Evolutionary conservation across 2,888 invertebrate species (phyloP).

Genomic region (Chrysodeixis includens): DNA sequence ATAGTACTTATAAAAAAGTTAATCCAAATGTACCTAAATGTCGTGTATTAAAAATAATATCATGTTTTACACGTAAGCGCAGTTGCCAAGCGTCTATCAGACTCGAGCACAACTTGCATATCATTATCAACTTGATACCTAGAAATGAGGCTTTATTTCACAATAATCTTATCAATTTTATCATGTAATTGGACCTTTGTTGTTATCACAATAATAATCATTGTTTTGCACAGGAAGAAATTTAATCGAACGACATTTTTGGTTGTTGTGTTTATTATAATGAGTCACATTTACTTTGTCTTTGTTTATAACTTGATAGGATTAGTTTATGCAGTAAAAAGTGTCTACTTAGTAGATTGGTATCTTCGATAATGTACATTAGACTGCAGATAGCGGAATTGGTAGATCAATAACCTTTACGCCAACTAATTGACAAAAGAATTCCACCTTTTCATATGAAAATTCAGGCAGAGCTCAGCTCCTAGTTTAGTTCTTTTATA

Average conservation of each 20-base stretch:
- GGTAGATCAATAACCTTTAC: too few relatives aligned
- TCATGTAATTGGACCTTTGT: slow-evolving; percentile 4
- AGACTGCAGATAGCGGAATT: too few relatives aligned
- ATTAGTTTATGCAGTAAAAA: not conserved
- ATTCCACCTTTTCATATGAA: too few relatives aligned
- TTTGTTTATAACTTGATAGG: not conserved
- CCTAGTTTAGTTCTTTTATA: too few relatives aligned
- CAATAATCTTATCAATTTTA: slow-evolving; percentile 6
- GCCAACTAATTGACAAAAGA: too few relatives aligned
- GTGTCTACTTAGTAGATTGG: too few relatives aligned
- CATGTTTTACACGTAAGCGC: not conserved
- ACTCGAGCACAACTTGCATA: not conserved
- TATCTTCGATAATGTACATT: too few relatives aligned
- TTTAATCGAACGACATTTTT: not conserved
- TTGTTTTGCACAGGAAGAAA: not conserved
- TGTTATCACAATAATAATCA: not conserved
- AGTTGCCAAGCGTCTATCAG: slow-evolving; percentile 9
- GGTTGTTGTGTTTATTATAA: not conserved
- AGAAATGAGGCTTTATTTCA: slow-evolving; percentile 9
- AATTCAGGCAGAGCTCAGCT: too few relatives aligned
- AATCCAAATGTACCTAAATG: not conserved
- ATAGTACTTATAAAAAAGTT: not conserved
- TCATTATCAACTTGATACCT: slow-evolving; percentile 20
- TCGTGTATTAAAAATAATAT: not conserved
- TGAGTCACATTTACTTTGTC: not conserved